Evolutionary conservation across 2,888 invertebrate genomes (phyloP).

Genomic region (Didymodactylos carnosus): DNA sequence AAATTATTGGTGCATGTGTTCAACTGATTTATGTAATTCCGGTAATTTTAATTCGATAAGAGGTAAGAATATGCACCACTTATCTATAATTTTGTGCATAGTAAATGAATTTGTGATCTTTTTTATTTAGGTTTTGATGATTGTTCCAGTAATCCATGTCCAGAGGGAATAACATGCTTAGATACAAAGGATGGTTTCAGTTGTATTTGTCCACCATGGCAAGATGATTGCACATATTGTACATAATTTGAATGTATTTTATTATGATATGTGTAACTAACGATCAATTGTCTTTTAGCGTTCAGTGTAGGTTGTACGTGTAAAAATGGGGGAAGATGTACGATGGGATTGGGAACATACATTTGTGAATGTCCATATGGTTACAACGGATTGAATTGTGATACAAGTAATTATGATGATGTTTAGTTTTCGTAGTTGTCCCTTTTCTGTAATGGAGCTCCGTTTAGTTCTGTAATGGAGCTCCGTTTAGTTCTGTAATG

Average conservation of each 20-base stretch:
- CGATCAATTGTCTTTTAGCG: neutral
- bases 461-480: too few relatives aligned
- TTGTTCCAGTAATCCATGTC: conserved; percentile 12
- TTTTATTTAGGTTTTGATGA: conserved; percentile 1
- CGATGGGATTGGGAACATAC: neutral
- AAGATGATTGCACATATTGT: conserved; percentile 10
- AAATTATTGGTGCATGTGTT: conserved; percentile 12
- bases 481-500: too few relatives aligned
- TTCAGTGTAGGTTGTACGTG: neutral
- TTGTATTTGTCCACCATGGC: conserved; percentile 4
- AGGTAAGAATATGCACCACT: neutral
- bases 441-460: too few relatives aligned
- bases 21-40: conserved; percentile 13
- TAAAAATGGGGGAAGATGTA: conserved; percentile 7
- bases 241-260: neutral
- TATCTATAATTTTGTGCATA: neutral
- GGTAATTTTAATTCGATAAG: conserved; percentile 10
- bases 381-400: conserved; percentile 4
- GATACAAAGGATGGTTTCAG: conserved; percentile 10
- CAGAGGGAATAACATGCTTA: conserved; percentile 2
- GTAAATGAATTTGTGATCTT: neutral
- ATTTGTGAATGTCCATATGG: conserved; percentile 5
- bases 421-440: too few relatives aligned
- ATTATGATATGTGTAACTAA: too few relatives aligned
- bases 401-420: conserved; percentile 7